Conservation (phyloP, 2,797 vertebrate species). For the Chelonia mydas region DNA sequence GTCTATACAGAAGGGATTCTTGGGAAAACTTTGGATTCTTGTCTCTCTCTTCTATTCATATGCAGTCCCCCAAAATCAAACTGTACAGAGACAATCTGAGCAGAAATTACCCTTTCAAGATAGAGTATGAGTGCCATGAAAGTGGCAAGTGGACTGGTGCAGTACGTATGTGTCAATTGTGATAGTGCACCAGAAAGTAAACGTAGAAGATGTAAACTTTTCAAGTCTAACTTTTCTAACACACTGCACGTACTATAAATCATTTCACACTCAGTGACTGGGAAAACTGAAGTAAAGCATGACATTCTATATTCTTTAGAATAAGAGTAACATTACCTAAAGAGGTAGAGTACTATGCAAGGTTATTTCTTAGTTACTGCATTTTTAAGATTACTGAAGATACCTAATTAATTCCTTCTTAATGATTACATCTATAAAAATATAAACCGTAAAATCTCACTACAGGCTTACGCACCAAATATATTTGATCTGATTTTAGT, state of each 20-base stretch:
- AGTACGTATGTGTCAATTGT: not conserved
- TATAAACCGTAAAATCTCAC: not conserved
- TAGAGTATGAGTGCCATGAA: not conserved
- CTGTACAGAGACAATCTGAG: not conserved
- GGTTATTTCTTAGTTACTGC: not conserved
- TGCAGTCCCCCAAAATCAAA: not conserved
- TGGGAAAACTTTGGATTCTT: not conserved
- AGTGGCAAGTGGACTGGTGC: fast-evolving
- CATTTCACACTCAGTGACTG: not conserved
- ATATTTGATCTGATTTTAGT: not conserved
- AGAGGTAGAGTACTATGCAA: not conserved
- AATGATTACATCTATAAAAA: not conserved
- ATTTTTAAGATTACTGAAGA: not conserved
- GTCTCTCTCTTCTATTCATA: not conserved
- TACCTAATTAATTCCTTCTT: not conserved
- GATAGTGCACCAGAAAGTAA: not conserved
- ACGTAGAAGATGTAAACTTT: not conserved
- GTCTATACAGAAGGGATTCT: not conserved
- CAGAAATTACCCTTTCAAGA: not conserved
- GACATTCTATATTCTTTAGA: not conserved
- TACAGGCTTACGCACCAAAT: not conserved
- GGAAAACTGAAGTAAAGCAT: not conserved
- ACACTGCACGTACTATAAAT: not conserved
- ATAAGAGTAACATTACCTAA: not conserved
- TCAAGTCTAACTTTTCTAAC: not conserved